Evolutionary conservation across 2,888 invertebrate genomes (phyloP).

Genomic region (Leucophenga montana): DNA sequence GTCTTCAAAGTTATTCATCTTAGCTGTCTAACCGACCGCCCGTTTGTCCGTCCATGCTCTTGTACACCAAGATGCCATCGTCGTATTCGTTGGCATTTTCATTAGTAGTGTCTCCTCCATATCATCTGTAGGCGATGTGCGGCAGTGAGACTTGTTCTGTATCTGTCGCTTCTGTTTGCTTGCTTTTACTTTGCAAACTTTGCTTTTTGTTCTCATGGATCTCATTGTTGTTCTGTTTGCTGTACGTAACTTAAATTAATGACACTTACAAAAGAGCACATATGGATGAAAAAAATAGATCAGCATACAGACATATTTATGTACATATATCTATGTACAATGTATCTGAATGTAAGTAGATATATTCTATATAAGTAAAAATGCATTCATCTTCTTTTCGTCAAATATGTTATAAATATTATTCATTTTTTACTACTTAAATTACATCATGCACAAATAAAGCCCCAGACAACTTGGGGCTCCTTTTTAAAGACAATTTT

Average conservation of each 20-base stretch:
- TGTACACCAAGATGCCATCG: neutral
- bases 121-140: neutral
- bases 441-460: too few species aligned
- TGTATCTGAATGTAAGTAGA: too few species aligned
- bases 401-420: neutral
- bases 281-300: neutral
- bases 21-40: too few species aligned
- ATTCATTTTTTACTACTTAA: neutral
- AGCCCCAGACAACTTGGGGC: too few species aligned
- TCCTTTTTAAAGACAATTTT: too few species aligned
- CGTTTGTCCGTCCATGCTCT: neutral
- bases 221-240: neutral
- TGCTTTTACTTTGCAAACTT: conserved; percentile 9
- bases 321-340: too few species aligned
- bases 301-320: too few species aligned
- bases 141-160: neutral
- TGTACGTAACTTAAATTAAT: conserved; percentile 13
- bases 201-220: neutral
- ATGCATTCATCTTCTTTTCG: conserved; percentile 13
- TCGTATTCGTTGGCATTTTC: neutral
- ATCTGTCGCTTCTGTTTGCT: neutral
- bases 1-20: neutral
- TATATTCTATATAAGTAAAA: too few species aligned
- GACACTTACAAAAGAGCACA: neutral
- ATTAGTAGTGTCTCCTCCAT: neutral